Percentiles rank a stretch among this genome's conserved stretches.
Conservation (phyloP, 1,140 invertebrate genomes). For the Zaprionus gabonicus region DNA sequence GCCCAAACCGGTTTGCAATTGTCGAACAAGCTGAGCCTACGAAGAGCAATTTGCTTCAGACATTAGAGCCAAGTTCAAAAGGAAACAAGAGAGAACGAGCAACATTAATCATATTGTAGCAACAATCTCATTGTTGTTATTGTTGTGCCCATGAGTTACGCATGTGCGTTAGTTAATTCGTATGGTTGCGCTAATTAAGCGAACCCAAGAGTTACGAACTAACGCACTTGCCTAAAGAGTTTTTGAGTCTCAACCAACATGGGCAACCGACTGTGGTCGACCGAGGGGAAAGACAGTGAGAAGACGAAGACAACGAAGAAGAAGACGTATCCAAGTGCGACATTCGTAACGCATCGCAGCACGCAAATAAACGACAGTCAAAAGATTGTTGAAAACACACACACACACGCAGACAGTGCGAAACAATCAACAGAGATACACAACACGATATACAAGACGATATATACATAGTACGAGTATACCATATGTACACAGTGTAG, state of each 20-base stretch:
- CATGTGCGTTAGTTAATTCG: conserved; percentile 81
- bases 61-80: conserved; percentile 47
- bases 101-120: conserved; percentile 67
- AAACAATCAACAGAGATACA: conserved; percentile 9
- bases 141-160: conserved; percentile 55
- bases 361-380: conserved; percentile 46
- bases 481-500: conserved; percentile 3
- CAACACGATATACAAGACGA: conserved; percentile 3
- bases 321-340: conserved; percentile 12
- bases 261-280: conserved; percentile 50
- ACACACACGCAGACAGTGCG: background rate
- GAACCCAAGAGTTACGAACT: conserved; percentile 43
- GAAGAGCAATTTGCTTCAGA: conserved; percentile 37
- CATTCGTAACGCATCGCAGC: conserved; percentile 56
- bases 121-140: conserved; percentile 18
- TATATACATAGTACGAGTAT: background rate
- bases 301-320: background rate
- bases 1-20: conserved; percentile 46
- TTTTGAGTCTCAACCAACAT: conserved; percentile 33
- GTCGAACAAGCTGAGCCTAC: conserved; percentile 29
- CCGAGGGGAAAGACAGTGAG: background rate
- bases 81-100: conserved; percentile 28
- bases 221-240: conserved; percentile 35
- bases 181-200: conserved; percentile 71
- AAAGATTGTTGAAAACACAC: conserved; percentile 33